phyloP scores from a whole-genome alignment of 2,113 vertebrate species.

The Orientallactaga bullata region DNA sequence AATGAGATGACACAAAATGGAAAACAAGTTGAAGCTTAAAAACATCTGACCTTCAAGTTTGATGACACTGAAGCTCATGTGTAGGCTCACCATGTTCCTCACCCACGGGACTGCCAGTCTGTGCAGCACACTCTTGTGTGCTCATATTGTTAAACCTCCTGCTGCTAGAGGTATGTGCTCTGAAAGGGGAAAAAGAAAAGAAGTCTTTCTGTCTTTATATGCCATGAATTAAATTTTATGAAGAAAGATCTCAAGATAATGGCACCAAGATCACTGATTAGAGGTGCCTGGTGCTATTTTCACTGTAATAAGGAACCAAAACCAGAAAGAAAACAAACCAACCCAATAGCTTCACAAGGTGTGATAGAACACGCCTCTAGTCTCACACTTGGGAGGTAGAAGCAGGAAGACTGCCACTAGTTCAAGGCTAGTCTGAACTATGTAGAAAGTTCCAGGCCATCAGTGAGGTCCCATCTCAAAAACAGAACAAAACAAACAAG shows the following conservation, averaged over 20 bases:
- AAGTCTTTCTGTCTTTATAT: not conserved
- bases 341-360: not conserved
- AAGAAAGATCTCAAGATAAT: not conserved
- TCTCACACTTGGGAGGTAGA: not conserved
- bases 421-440: not conserved
- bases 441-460: not conserved
- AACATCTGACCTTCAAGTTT: not conserved
- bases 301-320: not conserved
- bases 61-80: not conserved
- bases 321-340: too few relatives aligned
- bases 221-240: not conserved
- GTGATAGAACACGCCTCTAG: not conserved
- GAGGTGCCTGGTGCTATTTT: not conserved
- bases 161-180: not conserved
- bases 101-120: fast-evolving
- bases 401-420: too few relatives aligned
- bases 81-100: not conserved
- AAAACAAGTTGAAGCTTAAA: not conserved
- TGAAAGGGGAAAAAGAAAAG: not conserved
- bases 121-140: not conserved
- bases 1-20: not conserved
- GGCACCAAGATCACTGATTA: not conserved
- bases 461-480: not conserved
- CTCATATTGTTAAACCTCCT: not conserved
- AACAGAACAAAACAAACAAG: not conserved